phyloP scores from a whole-genome alignment of 2,888 invertebrate species.

The Itoplectis maculator region DNA sequence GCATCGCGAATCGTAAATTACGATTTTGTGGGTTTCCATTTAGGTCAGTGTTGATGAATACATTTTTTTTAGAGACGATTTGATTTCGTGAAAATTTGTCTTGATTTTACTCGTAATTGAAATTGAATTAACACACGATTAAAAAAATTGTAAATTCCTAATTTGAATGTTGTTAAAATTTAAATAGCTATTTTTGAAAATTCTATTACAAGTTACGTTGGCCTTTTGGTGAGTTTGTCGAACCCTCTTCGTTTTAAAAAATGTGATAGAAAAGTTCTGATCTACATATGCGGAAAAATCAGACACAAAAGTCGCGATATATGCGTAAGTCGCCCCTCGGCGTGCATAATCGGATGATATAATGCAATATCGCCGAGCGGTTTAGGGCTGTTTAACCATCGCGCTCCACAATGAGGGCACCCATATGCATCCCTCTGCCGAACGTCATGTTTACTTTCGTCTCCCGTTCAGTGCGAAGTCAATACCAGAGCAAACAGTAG shows the following conservation, averaged over 20 bases:
- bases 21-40: background rate
- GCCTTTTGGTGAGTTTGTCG: no score
- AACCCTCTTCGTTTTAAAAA: background rate
- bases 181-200: no score
- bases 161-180: no score
- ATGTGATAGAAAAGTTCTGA: background rate
- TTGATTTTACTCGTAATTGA: no score
- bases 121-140: no score
- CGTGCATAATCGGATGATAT: slow-evolving; percentile 42
- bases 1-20: slow-evolving; percentile 1
- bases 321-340: background rate
- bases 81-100: no score
- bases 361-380: slow-evolving; percentile 34
- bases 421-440: slow-evolving; percentile 23
- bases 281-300: background rate
- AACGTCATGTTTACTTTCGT: slow-evolving; percentile 61
- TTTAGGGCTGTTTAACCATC: slow-evolving; percentile 42
- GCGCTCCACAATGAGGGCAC: slow-evolving; percentile 1
- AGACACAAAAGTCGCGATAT: slow-evolving; percentile 1
- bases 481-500: slow-evolving; percentile 63
- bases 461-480: slow-evolving; percentile 56
- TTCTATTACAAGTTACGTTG: no score
- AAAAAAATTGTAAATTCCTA: no score
- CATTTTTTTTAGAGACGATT: no score
- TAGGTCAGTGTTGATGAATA: background rate